Base-by-base conservation (phyloP, 2,888 invertebrate genomes). In the Timema cristinae region DNA sequence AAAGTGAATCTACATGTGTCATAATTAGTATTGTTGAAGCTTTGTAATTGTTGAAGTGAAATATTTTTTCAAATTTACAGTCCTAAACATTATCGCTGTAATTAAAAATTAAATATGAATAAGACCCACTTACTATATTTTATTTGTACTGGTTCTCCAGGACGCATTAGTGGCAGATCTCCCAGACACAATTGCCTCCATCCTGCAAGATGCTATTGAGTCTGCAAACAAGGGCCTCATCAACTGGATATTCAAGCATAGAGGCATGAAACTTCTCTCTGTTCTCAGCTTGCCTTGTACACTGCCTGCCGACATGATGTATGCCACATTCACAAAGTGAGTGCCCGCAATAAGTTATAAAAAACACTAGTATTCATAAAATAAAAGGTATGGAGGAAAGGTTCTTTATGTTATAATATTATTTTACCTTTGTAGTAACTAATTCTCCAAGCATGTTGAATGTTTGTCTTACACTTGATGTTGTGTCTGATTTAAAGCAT, bases 201-300 rank as follows among this genome's bases (percentile, higher is more conserved):
- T 94, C 79, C 93, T 97, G 82, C 95, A 97, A 85, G 93, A 94
- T 80, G 96, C 95, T 0, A 95, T 96, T 76, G 94, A 96, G 80
- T 90, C 94, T 0, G 94, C 96, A 0, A 97, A 97, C 83, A 93
- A 91, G 79, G 96, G 96, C 5, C 82, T 97, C 49, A 86, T 94
- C 71, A 95, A 94, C 82, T 96, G 95, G 94, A 84, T 97, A 75
- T 94, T 95, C 84, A 90, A 92, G 77, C 92, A 92, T 79, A 87
- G 89, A 75, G 92, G 93, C 66, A 89, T 95, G 82, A 90, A 93
- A 77, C 84, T 94, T 67, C 83, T 97, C 2, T 91, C 93, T 0
- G 84, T 94, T 50, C 83, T 94, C 73, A 90, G 93, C 70, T 85
- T 97, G 73, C 97, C 97, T 0, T 96, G 93, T 79, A 88, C 93